Evolutionary conservation across 2,888 invertebrate genomes (phyloP).

Genomic region (Machimus rusticus): DNA sequence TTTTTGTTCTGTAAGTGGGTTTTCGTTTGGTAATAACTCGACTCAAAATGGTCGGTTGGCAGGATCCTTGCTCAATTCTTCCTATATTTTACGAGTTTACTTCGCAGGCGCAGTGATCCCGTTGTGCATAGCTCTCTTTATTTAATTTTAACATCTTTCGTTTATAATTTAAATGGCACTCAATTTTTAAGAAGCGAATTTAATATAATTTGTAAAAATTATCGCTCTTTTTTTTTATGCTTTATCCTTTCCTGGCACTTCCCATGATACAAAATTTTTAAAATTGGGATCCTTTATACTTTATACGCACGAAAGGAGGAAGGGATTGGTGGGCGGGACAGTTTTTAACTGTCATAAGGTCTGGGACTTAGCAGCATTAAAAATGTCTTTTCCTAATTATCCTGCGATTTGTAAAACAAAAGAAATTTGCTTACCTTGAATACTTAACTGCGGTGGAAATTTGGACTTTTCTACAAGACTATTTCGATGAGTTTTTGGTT

Average conservation of each 20-base stretch:
- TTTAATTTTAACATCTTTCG: slow-evolving; percentile 27
- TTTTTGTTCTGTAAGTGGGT: neutral
- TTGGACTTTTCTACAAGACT: no score
- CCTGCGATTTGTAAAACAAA: no score
- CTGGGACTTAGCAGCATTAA: neutral
- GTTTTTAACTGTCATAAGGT: neutral
- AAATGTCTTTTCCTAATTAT: neutral
- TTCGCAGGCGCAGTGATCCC: neutral
- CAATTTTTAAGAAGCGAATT: slow-evolving; percentile 17
- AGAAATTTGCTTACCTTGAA: no score
- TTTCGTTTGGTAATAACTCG: neutral
- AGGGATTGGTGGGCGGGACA: neutral
- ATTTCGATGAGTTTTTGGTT: no score
- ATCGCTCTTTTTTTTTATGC: neutral
- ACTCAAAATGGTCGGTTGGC: neutral
- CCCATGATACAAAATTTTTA: neutral
- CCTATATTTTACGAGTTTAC: neutral
- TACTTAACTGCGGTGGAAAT: no score
- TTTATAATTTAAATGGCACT: slow-evolving; percentile 26
- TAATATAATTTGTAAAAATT: slow-evolving; percentile 32
- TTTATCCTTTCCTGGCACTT: neutral
- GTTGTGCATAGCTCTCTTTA: slow-evolving; percentile 27
- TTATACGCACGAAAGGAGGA: neutral
- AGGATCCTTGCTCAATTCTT: neutral
- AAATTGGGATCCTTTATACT: neutral